phyloP scores from a whole-genome alignment of 35 echinoderm and acorn worm species.

The Apostichopus japonicus region DNA sequence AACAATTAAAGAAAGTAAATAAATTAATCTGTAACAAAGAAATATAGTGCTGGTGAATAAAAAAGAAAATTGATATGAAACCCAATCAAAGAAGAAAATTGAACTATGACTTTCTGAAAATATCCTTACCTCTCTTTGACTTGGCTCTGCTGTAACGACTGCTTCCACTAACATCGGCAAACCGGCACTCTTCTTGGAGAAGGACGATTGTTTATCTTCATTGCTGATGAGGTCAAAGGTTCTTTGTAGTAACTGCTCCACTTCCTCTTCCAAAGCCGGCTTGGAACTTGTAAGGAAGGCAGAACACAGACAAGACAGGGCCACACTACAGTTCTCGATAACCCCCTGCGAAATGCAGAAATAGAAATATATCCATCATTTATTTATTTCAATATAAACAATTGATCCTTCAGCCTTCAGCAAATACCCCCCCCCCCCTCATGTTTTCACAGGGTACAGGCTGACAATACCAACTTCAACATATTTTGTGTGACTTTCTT shows the following conservation, averaged over 20 bases:
- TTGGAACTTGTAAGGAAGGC: conserved; percentile 64
- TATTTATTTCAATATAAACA: too few relatives aligned
- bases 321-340: conserved; percentile 81
- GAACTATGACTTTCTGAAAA: too few relatives aligned
- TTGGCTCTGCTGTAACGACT: conserved; percentile 82
- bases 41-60: too few relatives aligned
- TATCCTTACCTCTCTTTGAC: conserved; percentile 75
- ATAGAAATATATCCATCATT: neutral
- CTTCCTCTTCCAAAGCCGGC: conserved; percentile 63
- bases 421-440: too few relatives aligned
- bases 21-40: too few relatives aligned
- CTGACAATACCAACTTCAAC: too few relatives aligned
- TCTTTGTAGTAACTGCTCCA: conserved; percentile 54
- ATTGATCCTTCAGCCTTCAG: too few relatives aligned
- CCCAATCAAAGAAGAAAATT: too few relatives aligned
- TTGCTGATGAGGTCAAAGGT: conserved; percentile 62
- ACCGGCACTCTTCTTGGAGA: conserved; percentile 95
- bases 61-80: too few relatives aligned
- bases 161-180: conserved; percentile 86
- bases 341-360: conserved; percentile 66
- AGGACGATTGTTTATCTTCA: conserved; percentile 63
- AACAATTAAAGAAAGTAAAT: too few relatives aligned
- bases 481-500: too few relatives aligned
- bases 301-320: conserved; percentile 75
- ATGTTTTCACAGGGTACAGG: too few relatives aligned